These are phyloP conservation scores for Paratrypauchen microcephalus DNA, from an alignment of 2,797 vertebrate species.

Conservation along the genomic window DNA sequence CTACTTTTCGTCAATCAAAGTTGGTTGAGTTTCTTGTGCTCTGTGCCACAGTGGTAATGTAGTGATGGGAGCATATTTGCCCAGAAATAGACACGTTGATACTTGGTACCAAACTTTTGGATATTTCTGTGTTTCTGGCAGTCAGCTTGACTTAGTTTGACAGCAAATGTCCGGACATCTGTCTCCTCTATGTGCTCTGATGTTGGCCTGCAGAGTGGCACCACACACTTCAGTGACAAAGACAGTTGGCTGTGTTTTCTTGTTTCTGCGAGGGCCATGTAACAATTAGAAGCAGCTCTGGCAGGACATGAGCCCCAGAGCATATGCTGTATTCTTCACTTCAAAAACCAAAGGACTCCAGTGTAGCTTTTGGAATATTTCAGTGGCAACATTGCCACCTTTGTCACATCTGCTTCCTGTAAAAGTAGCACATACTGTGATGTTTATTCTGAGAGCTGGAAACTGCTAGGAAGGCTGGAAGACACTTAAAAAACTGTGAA, in stretches of 20 bases:
- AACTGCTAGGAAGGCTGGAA: conserved; percentile 70
- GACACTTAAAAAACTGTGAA: conserved; percentile 75
- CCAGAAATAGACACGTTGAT: conserved; percentile 32
- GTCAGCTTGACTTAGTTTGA: conserved; percentile 73
- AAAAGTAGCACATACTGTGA: conserved; percentile 78
- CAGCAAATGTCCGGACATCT: conserved; percentile 84
- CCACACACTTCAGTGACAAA: conserved; percentile 79
- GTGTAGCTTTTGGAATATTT: conserved; percentile 69
- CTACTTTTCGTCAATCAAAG: neutral
- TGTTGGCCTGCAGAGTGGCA: conserved; percentile 70
- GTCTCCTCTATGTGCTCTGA: conserved; percentile 73
- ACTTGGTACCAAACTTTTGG: conserved; percentile 61
- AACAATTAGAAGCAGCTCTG: conserved; percentile 82
- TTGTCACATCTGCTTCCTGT: conserved; percentile 76
- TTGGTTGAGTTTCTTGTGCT: neutral
- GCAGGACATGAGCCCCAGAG: conserved; percentile 75
- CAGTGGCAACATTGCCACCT: conserved; percentile 75
- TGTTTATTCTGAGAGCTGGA: conserved; percentile 76
- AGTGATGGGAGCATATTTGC: conserved; percentile 13
- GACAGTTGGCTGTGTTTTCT: conserved; percentile 74
- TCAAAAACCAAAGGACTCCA: conserved; percentile 77
- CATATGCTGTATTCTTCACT: conserved; percentile 81
- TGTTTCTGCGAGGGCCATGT: conserved; percentile 73
- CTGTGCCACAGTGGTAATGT: conserved; percentile 20
- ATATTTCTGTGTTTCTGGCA: conserved; percentile 66